Evolutionary conservation across 2,888 invertebrate genomes (phyloP), one percentile per base, ranked within the genome.

Genomic region (Andrena haemorrhoa): DNA sequence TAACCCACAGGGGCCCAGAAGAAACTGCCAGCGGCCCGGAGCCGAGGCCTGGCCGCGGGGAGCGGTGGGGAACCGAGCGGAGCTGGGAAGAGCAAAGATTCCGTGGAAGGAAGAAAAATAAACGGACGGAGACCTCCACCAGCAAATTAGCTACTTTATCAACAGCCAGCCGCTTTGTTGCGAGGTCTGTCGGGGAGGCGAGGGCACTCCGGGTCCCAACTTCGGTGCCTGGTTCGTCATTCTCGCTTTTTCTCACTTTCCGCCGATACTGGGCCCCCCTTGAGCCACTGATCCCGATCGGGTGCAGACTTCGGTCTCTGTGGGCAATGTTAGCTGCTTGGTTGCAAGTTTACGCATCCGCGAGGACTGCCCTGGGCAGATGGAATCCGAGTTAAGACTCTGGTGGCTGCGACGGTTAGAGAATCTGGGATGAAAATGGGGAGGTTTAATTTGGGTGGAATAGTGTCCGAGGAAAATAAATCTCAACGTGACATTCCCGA

Each of bases 71-170:
- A 82, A 35, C 31, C 56, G 68, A 66, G 69, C 77, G 33, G 26
- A n/a, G 75, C 72, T 86, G 84, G 86, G 84, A 86, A 86, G 84
- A 86, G 86, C 71, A 86, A 86, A 75, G 83, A 77, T 85, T 79
- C 86, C 75, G 79, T 64, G 84, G 75, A 80, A 87, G 87, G 85
- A 88, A 87, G 90, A 85, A 91, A 92, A 91, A 91, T 90, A 91
- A 90, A 90, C 88, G 88, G 86, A 84, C 88, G 74, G 82, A 71
- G 81, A 75, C 82, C 82, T 88, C 86, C 83, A 41, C 23, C 83
- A 79, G 89, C 89, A 90, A 91, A 91, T 92, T 91, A 88, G 90
- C 87, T 84, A 84, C 88, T 89, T 86, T 90, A 90, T 91, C 90
- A 80, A 89, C 85, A 86, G 85, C 74, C 87, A 79, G 79, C 84